These are phyloP conservation scores for Drosophila formosana DNA, from an alignment of 2,888 invertebrate species.

Conservation along the genomic window DNA sequence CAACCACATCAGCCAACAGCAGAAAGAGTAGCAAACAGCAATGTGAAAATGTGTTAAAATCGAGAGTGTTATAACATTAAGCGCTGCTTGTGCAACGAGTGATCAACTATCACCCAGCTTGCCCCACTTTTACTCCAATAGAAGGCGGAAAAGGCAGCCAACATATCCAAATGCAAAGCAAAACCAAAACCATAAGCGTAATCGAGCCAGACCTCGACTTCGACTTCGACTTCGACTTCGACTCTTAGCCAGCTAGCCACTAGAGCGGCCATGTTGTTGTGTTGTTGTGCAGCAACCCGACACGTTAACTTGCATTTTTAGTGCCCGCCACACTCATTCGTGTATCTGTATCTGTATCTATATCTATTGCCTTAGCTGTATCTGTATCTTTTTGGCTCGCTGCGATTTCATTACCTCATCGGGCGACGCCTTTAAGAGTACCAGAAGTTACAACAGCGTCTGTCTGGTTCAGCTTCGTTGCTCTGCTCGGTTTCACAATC, in stretches of 20 bases:
- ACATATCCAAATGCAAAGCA: conserved; percentile 57
- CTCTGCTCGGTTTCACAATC: conserved; percentile 51
- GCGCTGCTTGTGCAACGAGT: conserved; percentile 71
- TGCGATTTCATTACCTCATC: conserved; percentile 78
- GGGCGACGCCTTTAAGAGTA: conserved; percentile 69
- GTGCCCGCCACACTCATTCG: conserved; percentile 19
- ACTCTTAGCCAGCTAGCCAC: conserved; percentile 5
- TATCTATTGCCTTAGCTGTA: conserved; percentile 38
- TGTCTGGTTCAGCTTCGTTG: conserved; percentile 60
- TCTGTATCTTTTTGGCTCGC: conserved; percentile 41
- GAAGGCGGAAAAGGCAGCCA: conserved; percentile 46
- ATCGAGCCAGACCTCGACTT: conserved; percentile 42
- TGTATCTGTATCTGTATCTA: conserved; percentile 28
- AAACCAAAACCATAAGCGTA: conserved; percentile 61
- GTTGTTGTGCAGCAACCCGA: conserved; percentile 58
- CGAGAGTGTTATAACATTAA: conserved; percentile 68
- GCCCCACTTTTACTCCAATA: conserved; percentile 68
- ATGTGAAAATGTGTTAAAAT: conserved; percentile 58
- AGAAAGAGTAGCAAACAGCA: conserved; percentile 11
- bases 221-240: too few relatives aligned
- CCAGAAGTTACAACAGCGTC: conserved; percentile 68
- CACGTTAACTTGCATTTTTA: conserved; percentile 69
- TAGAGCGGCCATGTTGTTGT: conserved; percentile 15
- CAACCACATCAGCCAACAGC: conserved; percentile 6
- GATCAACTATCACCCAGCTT: conserved; percentile 73